Percentiles rank a stretch among this genome's conserved stretches.
These are phyloP conservation scores for Huso huso DNA, from an alignment of 2,797 vertebrate species.

Conservation along the genomic window DNA sequence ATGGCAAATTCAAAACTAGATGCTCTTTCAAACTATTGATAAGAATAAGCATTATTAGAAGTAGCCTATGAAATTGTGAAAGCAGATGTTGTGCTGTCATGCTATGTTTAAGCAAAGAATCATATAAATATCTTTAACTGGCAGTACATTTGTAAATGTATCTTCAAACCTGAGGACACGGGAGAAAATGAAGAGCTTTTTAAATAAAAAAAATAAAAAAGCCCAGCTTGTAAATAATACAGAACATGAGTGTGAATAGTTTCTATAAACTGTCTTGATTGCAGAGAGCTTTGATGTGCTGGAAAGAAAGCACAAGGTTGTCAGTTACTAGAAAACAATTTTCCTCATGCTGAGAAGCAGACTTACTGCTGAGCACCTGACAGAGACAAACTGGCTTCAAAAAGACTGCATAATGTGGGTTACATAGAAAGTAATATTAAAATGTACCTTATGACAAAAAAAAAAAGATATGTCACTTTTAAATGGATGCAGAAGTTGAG, in stretches of 20 bases:
- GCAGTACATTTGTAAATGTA: not conserved
- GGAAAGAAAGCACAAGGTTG: conserved; percentile 60
- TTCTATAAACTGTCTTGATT: conserved; percentile 12
- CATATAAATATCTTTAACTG: not conserved
- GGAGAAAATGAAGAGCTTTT: not conserved
- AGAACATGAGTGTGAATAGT: conserved; percentile 54
- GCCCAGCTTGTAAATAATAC: conserved; percentile 55
- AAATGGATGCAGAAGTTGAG: conserved; percentile 28
- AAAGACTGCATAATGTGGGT: conserved; percentile 43
- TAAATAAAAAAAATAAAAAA: not conserved
- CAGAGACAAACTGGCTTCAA: conserved; percentile 50
- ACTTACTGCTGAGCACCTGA: conserved; percentile 54
- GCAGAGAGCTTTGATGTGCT: conserved; percentile 62
- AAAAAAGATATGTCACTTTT: conserved; percentile 32
- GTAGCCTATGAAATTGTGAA: not conserved
- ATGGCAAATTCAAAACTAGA: not conserved
- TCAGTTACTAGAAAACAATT: conserved; percentile 69
- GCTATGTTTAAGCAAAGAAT: not conserved
- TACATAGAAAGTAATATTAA: conserved; percentile 34
- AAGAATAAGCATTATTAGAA: not conserved
- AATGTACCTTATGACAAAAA: conserved; percentile 32
- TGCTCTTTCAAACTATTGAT: not conserved
- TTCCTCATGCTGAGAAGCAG: conserved; percentile 58
- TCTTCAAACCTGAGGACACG: not conserved
- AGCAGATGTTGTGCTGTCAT: too few species aligned